These are phyloP conservation scores for Mystacornis crossleyi DNA, from an alignment of 2,113 vertebrate species.

Conservation along the genomic window DNA sequence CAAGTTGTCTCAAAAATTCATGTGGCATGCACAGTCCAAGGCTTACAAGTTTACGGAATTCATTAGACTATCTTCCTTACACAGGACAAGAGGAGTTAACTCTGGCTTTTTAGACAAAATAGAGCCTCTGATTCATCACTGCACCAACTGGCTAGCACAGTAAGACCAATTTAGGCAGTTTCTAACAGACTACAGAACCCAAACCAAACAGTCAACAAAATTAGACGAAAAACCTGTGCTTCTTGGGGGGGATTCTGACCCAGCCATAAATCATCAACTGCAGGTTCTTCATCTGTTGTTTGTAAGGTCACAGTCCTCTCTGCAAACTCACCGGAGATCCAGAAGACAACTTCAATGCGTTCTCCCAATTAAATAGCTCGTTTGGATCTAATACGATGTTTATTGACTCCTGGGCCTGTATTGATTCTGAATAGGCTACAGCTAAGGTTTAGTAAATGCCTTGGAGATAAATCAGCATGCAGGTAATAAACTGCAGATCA, in stretches of 20 bases:
- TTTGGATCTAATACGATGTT: slow-evolving; percentile 62
- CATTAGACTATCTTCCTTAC: not conserved
- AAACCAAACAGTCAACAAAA: slow-evolving; percentile 11
- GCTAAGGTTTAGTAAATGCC: slow-evolving; percentile 65
- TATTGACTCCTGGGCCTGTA: slow-evolving; percentile 72
- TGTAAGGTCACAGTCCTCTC: not conserved
- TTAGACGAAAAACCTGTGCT: not conserved
- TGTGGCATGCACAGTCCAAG: not conserved
- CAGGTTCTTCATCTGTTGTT: not conserved
- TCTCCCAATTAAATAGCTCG: slow-evolving; percentile 54
- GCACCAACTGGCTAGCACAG: not conserved
- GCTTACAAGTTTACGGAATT: not conserved
- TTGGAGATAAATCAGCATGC: slow-evolving; percentile 72
- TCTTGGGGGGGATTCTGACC: not conserved
- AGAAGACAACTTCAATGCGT: not conserved
- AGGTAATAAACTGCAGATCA: slow-evolving; percentile 77
- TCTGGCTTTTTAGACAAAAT: not conserved
- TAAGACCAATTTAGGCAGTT: slow-evolving; percentile 32
- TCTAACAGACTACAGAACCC: not conserved
- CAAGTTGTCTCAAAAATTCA: not conserved
- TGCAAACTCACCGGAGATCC: not conserved
- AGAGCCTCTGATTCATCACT: slow-evolving; percentile 37
- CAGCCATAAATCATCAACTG: not conserved
- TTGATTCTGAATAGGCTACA: slow-evolving; percentile 67
- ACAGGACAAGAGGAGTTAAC: slow-evolving; percentile 22